These are phyloP conservation scores for Pasiphila rectangulata DNA, from an alignment of 2,888 invertebrate species.

Conservation along the genomic window DNA sequence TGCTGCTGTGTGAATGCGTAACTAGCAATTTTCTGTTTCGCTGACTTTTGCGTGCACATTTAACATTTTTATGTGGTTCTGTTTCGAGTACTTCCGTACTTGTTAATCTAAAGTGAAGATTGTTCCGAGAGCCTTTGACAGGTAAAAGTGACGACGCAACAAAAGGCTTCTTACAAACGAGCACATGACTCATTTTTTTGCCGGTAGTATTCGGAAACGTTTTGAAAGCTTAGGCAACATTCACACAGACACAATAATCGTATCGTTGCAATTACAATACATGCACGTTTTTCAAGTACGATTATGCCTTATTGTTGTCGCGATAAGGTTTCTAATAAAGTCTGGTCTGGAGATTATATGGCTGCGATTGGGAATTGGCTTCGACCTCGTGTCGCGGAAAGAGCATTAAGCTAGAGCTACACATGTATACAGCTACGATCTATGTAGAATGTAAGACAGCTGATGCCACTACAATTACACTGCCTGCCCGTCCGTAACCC, in stretches of 20 bases:
- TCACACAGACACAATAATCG: conserved; percentile 42
- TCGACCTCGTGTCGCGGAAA: conserved; percentile 63
- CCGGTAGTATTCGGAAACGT: conserved; percentile 43
- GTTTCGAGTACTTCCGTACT: conserved; percentile 14
- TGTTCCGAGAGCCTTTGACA: conserved; percentile 33
- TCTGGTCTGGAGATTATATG: conserved; percentile 59
- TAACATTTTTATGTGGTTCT: not conserved
- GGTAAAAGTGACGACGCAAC: conserved; percentile 45
- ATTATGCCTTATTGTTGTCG: conserved; percentile 48
- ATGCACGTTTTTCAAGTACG: conserved; percentile 24
- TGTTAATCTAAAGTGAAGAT: conserved; percentile 6
- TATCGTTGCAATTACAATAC: conserved; percentile 33
- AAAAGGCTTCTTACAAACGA: conserved; percentile 42
- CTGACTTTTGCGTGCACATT: not conserved
- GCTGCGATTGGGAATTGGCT: conserved; percentile 67
- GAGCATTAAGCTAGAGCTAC: conserved; percentile 28
- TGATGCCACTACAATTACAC: too few species aligned
- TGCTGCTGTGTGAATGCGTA: too few species aligned
- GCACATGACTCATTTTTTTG: conserved; percentile 51
- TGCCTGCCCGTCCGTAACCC: too few species aligned
- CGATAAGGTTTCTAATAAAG: conserved; percentile 63
- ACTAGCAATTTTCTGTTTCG: not conserved
- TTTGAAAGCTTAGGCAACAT: conserved; percentile 40
- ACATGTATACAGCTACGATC: not conserved
- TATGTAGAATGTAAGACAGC: not conserved